Conservation (phyloP, 2,797 vertebrate species). For the Phalanger gymnotis region DNA sequence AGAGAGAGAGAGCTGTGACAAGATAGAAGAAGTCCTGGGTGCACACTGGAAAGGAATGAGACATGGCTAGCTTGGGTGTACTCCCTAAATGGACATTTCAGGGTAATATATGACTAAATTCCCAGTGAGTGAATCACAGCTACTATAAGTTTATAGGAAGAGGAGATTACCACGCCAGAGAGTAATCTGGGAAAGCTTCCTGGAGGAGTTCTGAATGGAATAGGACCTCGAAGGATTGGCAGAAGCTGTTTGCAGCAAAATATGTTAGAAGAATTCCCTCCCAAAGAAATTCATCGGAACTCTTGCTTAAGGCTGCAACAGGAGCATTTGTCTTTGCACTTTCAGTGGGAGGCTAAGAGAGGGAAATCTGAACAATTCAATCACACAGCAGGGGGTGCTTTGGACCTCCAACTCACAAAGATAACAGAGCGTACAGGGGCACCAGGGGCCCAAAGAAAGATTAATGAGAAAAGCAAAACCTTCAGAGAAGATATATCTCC, state of each 20-base stretch:
- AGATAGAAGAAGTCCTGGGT: not conserved
- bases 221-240: not conserved
- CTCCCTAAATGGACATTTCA: not conserved
- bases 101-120: not conserved
- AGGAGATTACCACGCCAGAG: not conserved
- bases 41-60: not conserved
- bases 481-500: constrained; percentile 25
- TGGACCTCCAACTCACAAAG: not conserved
- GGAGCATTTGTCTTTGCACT: not conserved
- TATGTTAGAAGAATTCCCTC: not conserved
- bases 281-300: constrained; percentile 13
- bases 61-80: not conserved
- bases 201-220: not conserved
- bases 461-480: constrained; percentile 45
- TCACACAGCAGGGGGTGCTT: constrained; percentile 29
- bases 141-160: not conserved
- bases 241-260: not conserved
- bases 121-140: not conserved
- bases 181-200: not conserved
- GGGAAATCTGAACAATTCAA: constrained; percentile 38
- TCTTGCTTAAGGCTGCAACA: constrained; percentile 8
- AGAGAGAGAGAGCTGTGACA: not conserved
- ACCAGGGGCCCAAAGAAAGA: not conserved
- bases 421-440: not conserved
- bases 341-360: not conserved